A percentile compares a stretch with the other conserved stretches of the same genome.
These are phyloP conservation scores for Brevimyrus niger DNA, from an alignment of 2,113 vertebrate genomes.

Conservation along the genomic window DNA sequence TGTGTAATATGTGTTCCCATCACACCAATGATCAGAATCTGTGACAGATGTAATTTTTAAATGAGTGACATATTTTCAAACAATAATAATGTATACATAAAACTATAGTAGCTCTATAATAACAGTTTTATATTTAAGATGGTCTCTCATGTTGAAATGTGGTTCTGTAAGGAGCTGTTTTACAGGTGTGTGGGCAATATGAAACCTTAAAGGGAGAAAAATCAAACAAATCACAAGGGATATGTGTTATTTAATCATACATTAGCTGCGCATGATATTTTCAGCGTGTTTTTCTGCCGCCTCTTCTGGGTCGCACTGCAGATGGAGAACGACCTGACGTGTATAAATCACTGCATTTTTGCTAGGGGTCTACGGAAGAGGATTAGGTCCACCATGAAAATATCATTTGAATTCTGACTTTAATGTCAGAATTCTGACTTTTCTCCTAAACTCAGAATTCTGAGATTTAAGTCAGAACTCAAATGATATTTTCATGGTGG, in stretches of 20 bases:
- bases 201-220: background rate
- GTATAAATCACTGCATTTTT: background rate
- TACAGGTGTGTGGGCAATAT: background rate
- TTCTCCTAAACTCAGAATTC: no score
- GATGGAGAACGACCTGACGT: background rate
- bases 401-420: no score
- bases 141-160: background rate
- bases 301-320: background rate
- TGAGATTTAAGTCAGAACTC: no score
- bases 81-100: background rate
- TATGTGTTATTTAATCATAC: background rate
- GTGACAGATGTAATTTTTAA: no score
- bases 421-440: no score
- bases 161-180: no score
- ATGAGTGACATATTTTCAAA: background rate
- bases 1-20: background rate
- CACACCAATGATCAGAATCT: no score
- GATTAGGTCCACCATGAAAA: no score
- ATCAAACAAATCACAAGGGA: background rate
- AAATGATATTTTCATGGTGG: no score
- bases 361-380: no score
- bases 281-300: background rate
- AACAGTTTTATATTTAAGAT: background rate
- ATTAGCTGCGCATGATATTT: background rate
- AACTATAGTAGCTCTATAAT: no score